These are phyloP conservation scores for Holcopasites calliopsidis DNA, from an alignment of 1,140 invertebrate genomes.

Conservation along the genomic window DNA sequence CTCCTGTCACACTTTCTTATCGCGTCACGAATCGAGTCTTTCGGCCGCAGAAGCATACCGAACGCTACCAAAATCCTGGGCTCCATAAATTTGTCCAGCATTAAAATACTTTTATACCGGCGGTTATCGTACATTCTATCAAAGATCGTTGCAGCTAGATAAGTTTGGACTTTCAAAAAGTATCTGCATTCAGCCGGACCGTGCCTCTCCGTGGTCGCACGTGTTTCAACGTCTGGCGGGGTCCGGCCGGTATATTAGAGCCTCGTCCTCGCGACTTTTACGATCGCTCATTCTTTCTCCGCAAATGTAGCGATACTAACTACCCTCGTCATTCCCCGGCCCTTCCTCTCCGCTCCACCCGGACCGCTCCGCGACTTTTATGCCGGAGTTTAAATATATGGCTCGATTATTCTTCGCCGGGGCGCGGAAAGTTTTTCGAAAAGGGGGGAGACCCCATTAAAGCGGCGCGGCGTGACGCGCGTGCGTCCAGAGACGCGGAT, in stretches of 20 bases:
- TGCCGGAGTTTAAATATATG: slow-evolving; percentile 56
- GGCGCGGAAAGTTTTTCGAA: slow-evolving; percentile 54
- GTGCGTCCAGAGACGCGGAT: slow-evolving; percentile 22
- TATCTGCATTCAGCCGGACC: too few relatives aligned
- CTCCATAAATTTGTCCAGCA: too few relatives aligned
- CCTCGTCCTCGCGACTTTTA: slow-evolving; percentile 51
- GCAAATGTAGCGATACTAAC: slow-evolving; percentile 66
- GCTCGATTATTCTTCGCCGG: slow-evolving; percentile 58
- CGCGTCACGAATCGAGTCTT: too few relatives aligned
- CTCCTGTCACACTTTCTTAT: too few relatives aligned
- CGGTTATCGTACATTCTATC: too few relatives aligned
- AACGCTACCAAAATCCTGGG: too few relatives aligned
- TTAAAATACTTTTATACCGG: too few relatives aligned
- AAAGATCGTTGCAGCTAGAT: too few relatives aligned
- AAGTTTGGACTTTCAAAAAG: too few relatives aligned
- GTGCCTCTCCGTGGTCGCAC: slow-evolving; percentile 5
- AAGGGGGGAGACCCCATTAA: slow-evolving; percentile 48
- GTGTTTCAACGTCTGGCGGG: background rate
- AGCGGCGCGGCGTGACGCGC: background rate
- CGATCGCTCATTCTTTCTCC: slow-evolving; percentile 58
- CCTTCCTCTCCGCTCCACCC: background rate
- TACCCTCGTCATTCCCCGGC: slow-evolving; percentile 53
- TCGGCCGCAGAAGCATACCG: too few relatives aligned
- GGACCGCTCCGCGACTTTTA: slow-evolving; percentile 40
- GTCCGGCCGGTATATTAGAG: slow-evolving; percentile 40